Conservation (phyloP, 2,888 invertebrate species). For the Gisinianus flammeolus region DNA sequence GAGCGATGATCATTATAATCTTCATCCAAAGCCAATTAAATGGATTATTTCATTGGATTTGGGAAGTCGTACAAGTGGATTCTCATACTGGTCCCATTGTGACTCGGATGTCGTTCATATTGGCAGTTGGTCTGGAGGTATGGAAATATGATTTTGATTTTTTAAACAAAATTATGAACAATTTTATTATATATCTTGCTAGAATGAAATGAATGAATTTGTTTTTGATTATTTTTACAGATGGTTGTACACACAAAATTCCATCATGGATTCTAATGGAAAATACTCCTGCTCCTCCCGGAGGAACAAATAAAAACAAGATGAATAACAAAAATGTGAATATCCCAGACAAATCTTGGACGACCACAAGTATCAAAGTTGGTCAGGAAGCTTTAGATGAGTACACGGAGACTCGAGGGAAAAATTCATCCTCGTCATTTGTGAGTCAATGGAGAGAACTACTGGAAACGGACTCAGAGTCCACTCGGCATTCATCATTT, state of each 20-base stretch:
- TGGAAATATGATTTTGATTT: not conserved
- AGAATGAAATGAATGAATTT: not conserved
- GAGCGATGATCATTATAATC: slow-evolving; percentile 1
- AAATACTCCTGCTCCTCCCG: too few relatives aligned
- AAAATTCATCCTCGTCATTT: slow-evolving; percentile 24
- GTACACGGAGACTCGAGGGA: slow-evolving; percentile 39
- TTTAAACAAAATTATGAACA: not conserved
- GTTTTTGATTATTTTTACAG: not conserved
- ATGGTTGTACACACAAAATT: slow-evolving; percentile 51
- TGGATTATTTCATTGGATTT: slow-evolving; percentile 56
- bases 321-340: slow-evolving; percentile 49
- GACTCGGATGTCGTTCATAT: slow-evolving; percentile 53
- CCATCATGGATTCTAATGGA: slow-evolving; percentile 56
- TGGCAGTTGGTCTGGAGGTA: slow-evolving; percentile 46
- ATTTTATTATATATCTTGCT: not conserved
- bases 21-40: slow-evolving; percentile 30
- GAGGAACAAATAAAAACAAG: slow-evolving; percentile 50
- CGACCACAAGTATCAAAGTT: slow-evolving; percentile 38
- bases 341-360: slow-evolving; percentile 37
- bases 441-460: slow-evolving; percentile 53
- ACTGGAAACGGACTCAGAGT: slow-evolving; percentile 47
- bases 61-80: slow-evolving; percentile 52
- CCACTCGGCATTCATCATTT: slow-evolving; percentile 34
- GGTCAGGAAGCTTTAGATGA: slow-evolving; percentile 55
- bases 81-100: slow-evolving; percentile 53